These are phyloP conservation scores for Chaitophorus viminalis DNA, from an alignment of 2,888 invertebrate species.

Conservation along the genomic window DNA sequence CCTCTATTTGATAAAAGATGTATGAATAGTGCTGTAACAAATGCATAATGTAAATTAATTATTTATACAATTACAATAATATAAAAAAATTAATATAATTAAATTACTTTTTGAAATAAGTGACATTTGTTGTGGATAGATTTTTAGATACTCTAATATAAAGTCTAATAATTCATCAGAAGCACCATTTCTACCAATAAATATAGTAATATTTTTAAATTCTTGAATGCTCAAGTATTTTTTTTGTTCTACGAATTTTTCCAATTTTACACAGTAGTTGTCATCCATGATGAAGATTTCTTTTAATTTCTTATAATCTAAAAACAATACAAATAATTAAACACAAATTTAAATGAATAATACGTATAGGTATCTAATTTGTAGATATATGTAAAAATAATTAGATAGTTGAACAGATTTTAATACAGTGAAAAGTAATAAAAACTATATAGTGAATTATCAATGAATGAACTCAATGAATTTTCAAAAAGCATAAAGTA, in stretches of 20 bases:
- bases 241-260: constrained; percentile 16
- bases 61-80: neutral
- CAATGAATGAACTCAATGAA: no score
- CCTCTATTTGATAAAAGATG: neutral
- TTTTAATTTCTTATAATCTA: neutral
- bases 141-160: constrained; percentile 33
- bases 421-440: no score
- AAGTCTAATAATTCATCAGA: neutral
- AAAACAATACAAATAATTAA: neutral
- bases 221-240: neutral
- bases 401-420: no score
- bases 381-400: no score
- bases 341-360: no score
- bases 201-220: neutral
- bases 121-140: constrained; percentile 32
- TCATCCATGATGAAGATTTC: constrained; percentile 9
- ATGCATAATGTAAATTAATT: constrained; percentile 16
- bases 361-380: no score
- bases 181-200: neutral
- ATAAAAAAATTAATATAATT: neutral
- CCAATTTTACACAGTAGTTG: neutral
- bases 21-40: constrained; percentile 9
- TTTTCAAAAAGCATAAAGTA: no score
- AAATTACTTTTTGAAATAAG: constrained; percentile 36
- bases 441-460: no score